These are phyloP conservation scores for Amaurobius ferox DNA, from an alignment of 2,888 invertebrate genomes.

Conservation along the genomic window DNA sequence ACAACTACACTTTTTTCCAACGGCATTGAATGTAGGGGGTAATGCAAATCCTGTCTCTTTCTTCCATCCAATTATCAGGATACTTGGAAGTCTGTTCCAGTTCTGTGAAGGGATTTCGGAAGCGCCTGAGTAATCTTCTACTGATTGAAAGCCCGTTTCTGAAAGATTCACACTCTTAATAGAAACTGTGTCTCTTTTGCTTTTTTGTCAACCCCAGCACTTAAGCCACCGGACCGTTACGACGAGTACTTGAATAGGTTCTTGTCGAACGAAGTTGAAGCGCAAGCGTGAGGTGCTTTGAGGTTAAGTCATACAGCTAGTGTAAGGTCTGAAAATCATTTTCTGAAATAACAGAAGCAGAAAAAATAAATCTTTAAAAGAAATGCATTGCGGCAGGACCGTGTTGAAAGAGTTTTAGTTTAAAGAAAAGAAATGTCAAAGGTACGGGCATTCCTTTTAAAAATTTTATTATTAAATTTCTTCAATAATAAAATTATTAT, in stretches of 20 bases:
- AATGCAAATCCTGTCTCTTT: constrained; percentile 54
- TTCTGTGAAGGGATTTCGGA: constrained; percentile 44
- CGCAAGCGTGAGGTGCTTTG: constrained; percentile 58
- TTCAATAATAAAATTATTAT: too few relatives aligned
- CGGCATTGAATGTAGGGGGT: constrained; percentile 1
- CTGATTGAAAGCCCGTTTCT: constrained; percentile 70
- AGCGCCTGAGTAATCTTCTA: constrained; percentile 53
- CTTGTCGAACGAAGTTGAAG: constrained; percentile 28
- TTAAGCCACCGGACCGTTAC: constrained; percentile 63
- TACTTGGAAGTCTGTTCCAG: constrained; percentile 59
- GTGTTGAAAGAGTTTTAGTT: constrained; percentile 63
- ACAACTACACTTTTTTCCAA: background rate
- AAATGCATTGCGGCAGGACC: constrained; percentile 48
- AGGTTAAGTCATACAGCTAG: constrained; percentile 60
- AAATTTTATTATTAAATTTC: too few relatives aligned
- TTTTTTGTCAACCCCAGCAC: constrained; percentile 40
- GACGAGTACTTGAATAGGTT: constrained; percentile 51
- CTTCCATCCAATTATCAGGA: constrained; percentile 67
- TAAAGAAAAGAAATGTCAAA: constrained; percentile 45
- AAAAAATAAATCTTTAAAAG: constrained; percentile 27
- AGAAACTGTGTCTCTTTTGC: constrained; percentile 64
- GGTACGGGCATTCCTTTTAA: too few relatives aligned
- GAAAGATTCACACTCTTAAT: constrained; percentile 65
- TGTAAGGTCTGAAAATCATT: constrained; percentile 49
- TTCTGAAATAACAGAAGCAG: constrained; percentile 30